Percentiles rank a stretch among this genome's conserved stretches.
These are phyloP conservation scores for Epinephelus lanceolatus DNA, from an alignment of 2,113 vertebrate genomes.

Conservation along the genomic window DNA sequence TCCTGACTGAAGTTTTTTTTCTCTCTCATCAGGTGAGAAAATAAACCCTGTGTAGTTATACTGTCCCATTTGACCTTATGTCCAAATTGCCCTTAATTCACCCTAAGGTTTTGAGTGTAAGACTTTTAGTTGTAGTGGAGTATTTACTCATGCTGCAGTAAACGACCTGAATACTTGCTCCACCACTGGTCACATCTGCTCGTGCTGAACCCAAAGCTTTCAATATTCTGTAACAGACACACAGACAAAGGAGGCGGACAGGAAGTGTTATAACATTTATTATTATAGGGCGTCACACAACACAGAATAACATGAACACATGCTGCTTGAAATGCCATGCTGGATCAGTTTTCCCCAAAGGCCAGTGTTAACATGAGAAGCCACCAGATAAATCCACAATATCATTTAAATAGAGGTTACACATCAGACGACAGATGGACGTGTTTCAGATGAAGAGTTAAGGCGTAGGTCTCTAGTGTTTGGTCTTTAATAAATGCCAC, in stretches of 20 bases:
- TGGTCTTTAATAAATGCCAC: slow-evolving; percentile 61
- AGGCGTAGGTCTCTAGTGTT: slow-evolving; percentile 62
- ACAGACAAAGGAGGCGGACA: background rate
- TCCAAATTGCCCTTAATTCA: too few relatives aligned
- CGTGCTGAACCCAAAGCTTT: background rate
- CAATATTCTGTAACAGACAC: background rate
- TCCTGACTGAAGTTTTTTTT: too few relatives aligned
- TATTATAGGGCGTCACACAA: slow-evolving; percentile 71
- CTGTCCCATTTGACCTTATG: too few relatives aligned
- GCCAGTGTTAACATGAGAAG: slow-evolving; percentile 46
- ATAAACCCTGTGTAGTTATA: too few relatives aligned
- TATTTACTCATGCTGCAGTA: too few relatives aligned
- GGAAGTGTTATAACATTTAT: slow-evolving; percentile 72
- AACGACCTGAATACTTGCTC: too few relatives aligned
- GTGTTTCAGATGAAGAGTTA: slow-evolving; percentile 56
- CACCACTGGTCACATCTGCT: slow-evolving; percentile 6
- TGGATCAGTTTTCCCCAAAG: slow-evolving; percentile 39
- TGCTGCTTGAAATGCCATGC: slow-evolving; percentile 70
- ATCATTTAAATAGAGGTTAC: slow-evolving; percentile 37
- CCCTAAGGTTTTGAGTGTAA: too few relatives aligned
- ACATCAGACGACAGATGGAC: slow-evolving; percentile 41
- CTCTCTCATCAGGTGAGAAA: too few relatives aligned
- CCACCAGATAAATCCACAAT: slow-evolving; percentile 41
- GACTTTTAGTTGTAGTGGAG: too few relatives aligned
- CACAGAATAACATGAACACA: slow-evolving; percentile 65